These are phyloP conservation scores for Zosterops hypoxanthus DNA, from an alignment of 2,113 vertebrate genomes.

Conservation along the genomic window DNA sequence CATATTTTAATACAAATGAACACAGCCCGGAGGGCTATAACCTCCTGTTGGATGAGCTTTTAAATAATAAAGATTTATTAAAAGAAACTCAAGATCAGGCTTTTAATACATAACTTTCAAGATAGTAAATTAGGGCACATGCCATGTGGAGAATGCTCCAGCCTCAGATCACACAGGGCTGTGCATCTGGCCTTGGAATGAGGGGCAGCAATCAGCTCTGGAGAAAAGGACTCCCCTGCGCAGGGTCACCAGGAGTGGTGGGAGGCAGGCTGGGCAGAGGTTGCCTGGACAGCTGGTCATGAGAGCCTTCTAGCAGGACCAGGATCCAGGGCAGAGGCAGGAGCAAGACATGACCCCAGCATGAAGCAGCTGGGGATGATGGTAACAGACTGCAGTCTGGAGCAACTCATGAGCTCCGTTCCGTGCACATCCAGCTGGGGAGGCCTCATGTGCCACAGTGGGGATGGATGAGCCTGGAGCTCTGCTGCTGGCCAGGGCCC, in stretches of 20 bases:
- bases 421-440: fast-evolving
- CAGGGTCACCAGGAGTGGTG: fast-evolving
- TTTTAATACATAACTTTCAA: background rate
- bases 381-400: background rate
- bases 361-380: background rate
- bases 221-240: background rate
- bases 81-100: background rate
- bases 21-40: background rate
- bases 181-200: background rate
- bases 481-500: background rate
- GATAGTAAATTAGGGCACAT: background rate
- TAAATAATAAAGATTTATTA: background rate
- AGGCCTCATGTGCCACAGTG: fast-evolving
- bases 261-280: background rate
- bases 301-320: background rate
- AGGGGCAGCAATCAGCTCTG: background rate
- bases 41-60: background rate
- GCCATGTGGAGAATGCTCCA: background rate
- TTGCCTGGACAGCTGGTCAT: background rate
- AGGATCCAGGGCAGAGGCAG: background rate
- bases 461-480: background rate
- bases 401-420: fast-evolving
- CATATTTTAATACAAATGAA: background rate
- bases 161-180: background rate
- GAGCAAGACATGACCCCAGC: background rate